phyloP scores from a whole-genome alignment of 2,113 vertebrate genomes.

The Amphilophus citrinellus region DNA sequence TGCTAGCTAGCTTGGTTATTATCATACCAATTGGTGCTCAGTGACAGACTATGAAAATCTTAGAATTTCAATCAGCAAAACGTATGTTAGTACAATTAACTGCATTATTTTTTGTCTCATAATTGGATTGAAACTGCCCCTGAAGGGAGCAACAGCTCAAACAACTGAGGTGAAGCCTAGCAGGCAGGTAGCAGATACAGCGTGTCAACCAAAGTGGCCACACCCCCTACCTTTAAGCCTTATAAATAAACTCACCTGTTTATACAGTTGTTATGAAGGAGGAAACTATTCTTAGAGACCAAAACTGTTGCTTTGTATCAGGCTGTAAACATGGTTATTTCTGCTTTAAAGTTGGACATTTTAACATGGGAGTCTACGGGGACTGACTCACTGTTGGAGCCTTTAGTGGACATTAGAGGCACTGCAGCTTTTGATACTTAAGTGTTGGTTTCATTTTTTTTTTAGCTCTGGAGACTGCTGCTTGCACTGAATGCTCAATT shows the following conservation, averaged over 20 bases:
- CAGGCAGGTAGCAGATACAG: neutral
- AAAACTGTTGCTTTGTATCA: neutral
- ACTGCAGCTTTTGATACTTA: neutral
- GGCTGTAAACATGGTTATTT: neutral
- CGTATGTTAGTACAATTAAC: too few relatives aligned
- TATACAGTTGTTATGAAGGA: too few relatives aligned
- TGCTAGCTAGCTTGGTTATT: neutral
- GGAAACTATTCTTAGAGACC: too few relatives aligned
- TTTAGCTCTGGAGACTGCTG: too few relatives aligned
- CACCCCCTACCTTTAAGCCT: neutral
- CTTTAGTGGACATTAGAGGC: neutral
- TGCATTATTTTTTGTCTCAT: too few relatives aligned
- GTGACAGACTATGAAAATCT: neutral
- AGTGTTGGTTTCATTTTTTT: neutral
- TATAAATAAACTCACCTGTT: neutral
- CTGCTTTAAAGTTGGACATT: neutral
- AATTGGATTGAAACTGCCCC: neutral
- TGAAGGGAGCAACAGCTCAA: neutral
- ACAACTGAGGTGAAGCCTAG: neutral
- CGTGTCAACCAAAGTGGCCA: neutral
- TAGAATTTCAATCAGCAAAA: neutral
- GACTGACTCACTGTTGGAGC: neutral
- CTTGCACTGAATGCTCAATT: too few relatives aligned
- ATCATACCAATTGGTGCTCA: rapidly evolving
- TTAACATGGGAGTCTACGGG: neutral